Conservation (phyloP, 2,797 vertebrate genomes). For the Mormyrus hasselquistii region DNA sequence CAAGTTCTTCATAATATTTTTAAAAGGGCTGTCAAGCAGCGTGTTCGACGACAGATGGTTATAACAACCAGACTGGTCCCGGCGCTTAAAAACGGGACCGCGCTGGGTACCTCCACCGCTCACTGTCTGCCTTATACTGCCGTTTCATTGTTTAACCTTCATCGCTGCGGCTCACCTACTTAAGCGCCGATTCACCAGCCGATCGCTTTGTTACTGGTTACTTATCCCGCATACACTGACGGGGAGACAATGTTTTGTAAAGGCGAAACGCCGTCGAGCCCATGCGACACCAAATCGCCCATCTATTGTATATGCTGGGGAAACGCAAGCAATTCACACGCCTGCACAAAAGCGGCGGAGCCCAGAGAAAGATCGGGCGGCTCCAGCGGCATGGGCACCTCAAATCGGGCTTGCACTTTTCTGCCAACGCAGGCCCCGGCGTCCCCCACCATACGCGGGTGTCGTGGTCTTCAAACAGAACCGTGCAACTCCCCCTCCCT, state of each 20-base stretch:
- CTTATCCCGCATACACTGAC: background rate
- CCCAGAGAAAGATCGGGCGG: background rate
- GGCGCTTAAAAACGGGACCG: background rate
- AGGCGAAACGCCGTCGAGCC: background rate
- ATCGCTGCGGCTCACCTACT: background rate
- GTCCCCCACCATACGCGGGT: background rate
- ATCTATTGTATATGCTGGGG: background rate
- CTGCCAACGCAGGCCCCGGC: background rate
- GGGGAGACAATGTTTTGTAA: background rate
- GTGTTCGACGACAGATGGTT: background rate
- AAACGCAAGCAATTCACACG: background rate
- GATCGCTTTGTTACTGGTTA: background rate
- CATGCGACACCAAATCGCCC: background rate
- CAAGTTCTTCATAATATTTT: background rate
- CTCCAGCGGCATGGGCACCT: conserved; percentile 18
- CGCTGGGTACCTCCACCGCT: background rate
- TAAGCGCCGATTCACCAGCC: background rate
- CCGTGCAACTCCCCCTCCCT: background rate
- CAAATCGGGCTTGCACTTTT: background rate
- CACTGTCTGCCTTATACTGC: background rate
- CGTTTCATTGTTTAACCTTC: conserved; percentile 3
- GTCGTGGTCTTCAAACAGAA: background rate
- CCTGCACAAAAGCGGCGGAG: conserved; percentile 19
- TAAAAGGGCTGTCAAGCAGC: background rate
- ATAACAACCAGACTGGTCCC: background rate